phyloP scores from a whole-genome alignment of 2,888 invertebrate species.

The Callosobruchus maculatus region DNA sequence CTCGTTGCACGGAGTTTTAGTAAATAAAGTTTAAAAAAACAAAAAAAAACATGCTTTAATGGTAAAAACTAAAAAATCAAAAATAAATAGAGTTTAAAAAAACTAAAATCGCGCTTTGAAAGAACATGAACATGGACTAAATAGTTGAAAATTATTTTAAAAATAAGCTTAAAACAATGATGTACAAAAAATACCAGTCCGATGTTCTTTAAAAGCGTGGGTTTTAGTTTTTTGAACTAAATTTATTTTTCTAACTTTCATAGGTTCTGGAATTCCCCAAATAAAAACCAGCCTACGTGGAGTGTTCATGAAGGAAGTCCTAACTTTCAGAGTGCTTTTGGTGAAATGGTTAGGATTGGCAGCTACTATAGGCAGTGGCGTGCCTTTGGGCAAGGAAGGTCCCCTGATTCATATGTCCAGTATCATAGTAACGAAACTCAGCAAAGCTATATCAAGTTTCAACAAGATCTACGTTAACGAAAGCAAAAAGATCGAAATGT shows the following conservation, averaged over 20 bases:
- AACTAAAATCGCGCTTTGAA: no score
- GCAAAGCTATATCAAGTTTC: constrained; percentile 85
- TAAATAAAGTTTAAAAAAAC: no score
- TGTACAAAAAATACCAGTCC: no score
- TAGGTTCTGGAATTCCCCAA: constrained; percentile 95
- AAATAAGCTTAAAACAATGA: no score
- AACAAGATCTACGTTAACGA: constrained; percentile 92
- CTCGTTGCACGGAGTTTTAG: no score
- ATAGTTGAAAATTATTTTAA: no score
- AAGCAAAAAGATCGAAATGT: constrained; percentile 91
- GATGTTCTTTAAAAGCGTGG: no score
- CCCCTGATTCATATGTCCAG: constrained; percentile 97
- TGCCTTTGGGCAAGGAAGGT: constrained; percentile 97
- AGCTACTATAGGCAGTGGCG: constrained; percentile 88
- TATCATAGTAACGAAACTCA: constrained; percentile 86
- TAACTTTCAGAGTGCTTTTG: constrained; percentile 87
- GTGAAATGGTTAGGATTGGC: constrained; percentile 90
- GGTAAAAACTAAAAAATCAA: no score
- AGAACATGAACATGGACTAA: no score
- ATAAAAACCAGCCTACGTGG: constrained; percentile 97
- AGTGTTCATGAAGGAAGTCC: constrained; percentile 92
- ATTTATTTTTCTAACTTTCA: constrained; percentile 15
- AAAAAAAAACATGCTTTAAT: no score
- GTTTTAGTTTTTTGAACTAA: no score
- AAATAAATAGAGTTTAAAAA: no score